Evolutionary conservation across 2,797 vertebrate genomes (phyloP), one percentile per base, ranked within the genome.

Genomic region (Microctenopoma steveboyesi): DNA sequence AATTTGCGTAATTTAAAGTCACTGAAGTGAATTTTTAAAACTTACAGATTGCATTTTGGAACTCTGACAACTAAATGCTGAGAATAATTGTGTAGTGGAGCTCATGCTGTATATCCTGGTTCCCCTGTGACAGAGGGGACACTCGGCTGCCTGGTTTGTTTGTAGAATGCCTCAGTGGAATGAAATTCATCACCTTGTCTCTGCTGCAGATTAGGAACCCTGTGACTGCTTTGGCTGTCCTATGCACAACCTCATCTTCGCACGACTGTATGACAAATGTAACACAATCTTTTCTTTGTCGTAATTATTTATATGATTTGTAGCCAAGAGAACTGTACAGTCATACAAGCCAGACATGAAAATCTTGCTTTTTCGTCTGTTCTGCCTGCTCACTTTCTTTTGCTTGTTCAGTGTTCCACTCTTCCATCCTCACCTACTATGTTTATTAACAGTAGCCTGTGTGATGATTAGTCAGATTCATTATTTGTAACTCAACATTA

Each of bases 401-500:
- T 45, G 10, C 65, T 78, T 74, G 15, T 69, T 50, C 73, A 25
- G 64, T 78, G 56, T 72, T 61, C 39, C 64, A 73, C 55, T 62
- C 50, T 49, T 74, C 56, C 72, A 67, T 67, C 73, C 33, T 77
- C 76, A 64, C 76, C 48, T 59, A 64, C 75, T 73, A 81, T 71
- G 37, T 59, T 77, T 83, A 78, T 76, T 55, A 78, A 77, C 54
- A 65, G 51, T 76, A 86, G 72, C 33, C 79, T 86, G 54, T 82
- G 71, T 79, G 75, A 79, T 77, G 50, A 64, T 66, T 87, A 85
- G 79, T 71, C 64, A 57, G 43, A 64, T 72, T 65, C 52, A 77
- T 83, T 74, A 55, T 72, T 81, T 80, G 69, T 83, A 76, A 76
- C 22, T 71, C 73, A 81, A 59, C 72, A 78, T 74, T 69, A 81